These are phyloP conservation scores for Orthosia gothica DNA, from an alignment of 2,888 invertebrate genomes.

Conservation along the genomic window DNA sequence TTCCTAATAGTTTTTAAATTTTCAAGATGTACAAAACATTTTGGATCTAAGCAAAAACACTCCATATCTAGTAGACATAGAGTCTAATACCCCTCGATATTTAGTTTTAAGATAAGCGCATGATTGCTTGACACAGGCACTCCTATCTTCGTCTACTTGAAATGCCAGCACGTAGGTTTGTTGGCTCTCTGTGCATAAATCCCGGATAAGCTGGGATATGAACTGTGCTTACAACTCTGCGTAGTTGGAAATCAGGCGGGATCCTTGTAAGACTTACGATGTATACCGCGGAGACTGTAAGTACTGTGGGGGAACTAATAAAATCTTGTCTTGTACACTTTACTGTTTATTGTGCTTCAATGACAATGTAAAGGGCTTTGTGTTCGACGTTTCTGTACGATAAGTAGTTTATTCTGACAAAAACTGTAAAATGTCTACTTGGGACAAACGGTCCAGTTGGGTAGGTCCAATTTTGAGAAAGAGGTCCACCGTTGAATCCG, in stretches of 20 bases:
- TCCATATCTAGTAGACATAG: conserved; percentile 13
- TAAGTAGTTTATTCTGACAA: conserved; percentile 15
- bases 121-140: conserved; percentile 50
- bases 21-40: conserved; percentile 13
- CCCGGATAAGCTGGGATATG: conserved; percentile 68
- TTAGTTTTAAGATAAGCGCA: conserved; percentile 42
- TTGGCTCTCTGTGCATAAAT: conserved; percentile 72
- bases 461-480: too few species aligned
- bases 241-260: conserved; percentile 63
- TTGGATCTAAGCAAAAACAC: conserved; percentile 15
- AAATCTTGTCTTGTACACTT: conserved; percentile 45
- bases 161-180: conserved; percentile 63
- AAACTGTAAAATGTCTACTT: too few species aligned
- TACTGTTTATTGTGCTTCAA: conserved; percentile 31
- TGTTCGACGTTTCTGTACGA: conserved; percentile 5
- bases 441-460: too few species aligned
- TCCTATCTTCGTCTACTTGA: conserved; percentile 65
- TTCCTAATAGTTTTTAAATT: conserved; percentile 18
- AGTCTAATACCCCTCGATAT: conserved; percentile 21
- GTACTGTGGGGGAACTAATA: conserved; percentile 48
- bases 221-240: conserved; percentile 66
- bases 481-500: too few species aligned
- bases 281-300: conserved; percentile 37
- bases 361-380: conserved; percentile 18
- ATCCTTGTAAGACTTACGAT: conserved; percentile 48